Percentiles rank a stretch among this genome's conserved stretches.
Conservation (phyloP, 2,797 vertebrate species). For the Pseudomugil tenellus region DNA sequence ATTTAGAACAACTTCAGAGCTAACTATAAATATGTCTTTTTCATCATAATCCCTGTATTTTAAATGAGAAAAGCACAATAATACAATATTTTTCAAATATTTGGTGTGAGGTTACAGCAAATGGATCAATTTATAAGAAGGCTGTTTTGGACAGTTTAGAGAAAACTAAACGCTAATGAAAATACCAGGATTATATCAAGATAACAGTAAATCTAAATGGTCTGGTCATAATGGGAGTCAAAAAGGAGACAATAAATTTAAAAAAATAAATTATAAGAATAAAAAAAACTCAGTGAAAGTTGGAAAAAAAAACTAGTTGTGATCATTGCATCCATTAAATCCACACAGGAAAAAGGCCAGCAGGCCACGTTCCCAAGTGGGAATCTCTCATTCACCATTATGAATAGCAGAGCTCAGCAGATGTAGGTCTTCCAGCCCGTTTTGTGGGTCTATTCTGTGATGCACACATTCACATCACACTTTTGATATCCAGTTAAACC, state of each 20-base stretch:
- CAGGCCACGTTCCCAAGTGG: neutral
- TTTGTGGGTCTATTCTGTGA: constrained; percentile 18
- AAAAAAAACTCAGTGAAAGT: neutral
- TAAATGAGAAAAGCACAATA: too few relatives aligned
- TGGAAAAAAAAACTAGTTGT: neutral
- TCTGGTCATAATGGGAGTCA: neutral
- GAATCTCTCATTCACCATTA: constrained; percentile 14
- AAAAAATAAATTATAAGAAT: neutral
- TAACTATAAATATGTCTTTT: too few relatives aligned
- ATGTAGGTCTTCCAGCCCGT: constrained; percentile 18
- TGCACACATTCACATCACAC: constrained; percentile 5
- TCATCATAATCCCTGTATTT: too few relatives aligned
- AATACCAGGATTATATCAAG: neutral
- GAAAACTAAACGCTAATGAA: neutral
- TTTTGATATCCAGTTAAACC: constrained; percentile 30
- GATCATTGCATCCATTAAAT: neutral
- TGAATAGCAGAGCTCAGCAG: constrained; percentile 7
- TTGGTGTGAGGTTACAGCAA: too few relatives aligned
- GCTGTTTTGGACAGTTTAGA: neutral
- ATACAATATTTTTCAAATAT: too few relatives aligned
- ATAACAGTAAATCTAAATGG: too few relatives aligned
- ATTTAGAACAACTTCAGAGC: too few relatives aligned
- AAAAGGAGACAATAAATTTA: neutral
- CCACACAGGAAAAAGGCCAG: neutral
- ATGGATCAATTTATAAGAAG: too few relatives aligned